These are phyloP conservation scores for Pantelozetes paolii DNA, from an alignment of 2,888 invertebrate species.

Conservation along the genomic window DNA sequence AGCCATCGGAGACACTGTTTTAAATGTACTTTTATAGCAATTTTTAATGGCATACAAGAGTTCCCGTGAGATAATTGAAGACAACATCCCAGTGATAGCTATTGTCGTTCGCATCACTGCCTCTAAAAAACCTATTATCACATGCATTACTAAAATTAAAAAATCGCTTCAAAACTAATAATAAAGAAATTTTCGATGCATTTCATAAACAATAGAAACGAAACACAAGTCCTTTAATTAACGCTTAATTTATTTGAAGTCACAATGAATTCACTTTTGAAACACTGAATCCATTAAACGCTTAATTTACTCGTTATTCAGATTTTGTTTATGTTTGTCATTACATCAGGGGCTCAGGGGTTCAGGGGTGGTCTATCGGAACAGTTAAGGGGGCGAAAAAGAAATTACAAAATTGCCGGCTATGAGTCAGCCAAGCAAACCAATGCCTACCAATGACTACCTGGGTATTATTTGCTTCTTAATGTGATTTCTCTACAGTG, in stretches of 20 bases:
- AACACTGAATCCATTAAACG: conserved; percentile 14
- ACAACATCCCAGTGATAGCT: neutral
- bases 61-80: conserved; percentile 23
- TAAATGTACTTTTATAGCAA: conserved; percentile 24
- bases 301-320: conserved; percentile 6
- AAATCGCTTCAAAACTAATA: neutral
- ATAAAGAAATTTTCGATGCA: conserved; percentile 13
- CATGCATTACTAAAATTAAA: conserved; percentile 1
- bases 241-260: neutral
- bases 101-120: conserved; percentile 10
- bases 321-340: neutral
- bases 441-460: no score
- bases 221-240: conserved; percentile 8
- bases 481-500: no score
- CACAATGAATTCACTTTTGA: neutral
- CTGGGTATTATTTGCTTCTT: no score
- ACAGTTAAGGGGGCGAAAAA: no score
- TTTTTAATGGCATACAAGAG: conserved; percentile 12
- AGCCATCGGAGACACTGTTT: neutral
- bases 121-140: conserved; percentile 1
- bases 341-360: no score
- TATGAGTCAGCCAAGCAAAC: no score
- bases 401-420: no score
- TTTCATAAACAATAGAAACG: neutral
- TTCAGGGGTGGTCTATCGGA: no score